Percentiles rank a stretch among this genome's conserved stretches.
phyloP scores from a whole-genome alignment of 2,888 invertebrate species.

The Drosophila mimica region DNA sequence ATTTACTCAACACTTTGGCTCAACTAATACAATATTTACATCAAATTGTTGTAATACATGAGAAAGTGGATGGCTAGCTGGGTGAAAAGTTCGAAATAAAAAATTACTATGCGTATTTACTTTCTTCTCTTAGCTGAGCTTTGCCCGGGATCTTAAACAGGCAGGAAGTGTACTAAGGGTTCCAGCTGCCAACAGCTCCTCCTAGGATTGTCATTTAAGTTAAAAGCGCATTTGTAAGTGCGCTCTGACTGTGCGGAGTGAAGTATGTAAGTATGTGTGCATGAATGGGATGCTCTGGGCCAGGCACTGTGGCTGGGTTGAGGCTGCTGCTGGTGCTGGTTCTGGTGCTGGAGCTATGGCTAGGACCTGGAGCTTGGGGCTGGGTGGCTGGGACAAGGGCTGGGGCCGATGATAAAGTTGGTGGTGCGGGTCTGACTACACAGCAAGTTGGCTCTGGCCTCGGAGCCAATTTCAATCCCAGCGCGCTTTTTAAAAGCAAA shows the following conservation, averaged over 20 bases:
- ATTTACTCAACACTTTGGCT: conserved; percentile 78
- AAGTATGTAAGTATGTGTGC: conserved; percentile 10
- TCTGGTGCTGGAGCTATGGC: neutral
- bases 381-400: neutral
- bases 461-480: conserved; percentile 61
- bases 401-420: neutral
- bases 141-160: conserved; percentile 18
- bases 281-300: conserved; percentile 14
- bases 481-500: conserved; percentile 71
- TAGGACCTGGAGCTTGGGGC: neutral
- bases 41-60: conserved; percentile 68
- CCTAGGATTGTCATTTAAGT: conserved; percentile 72
- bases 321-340: neutral
- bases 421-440: conserved; percentile 5
- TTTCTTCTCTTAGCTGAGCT: conserved; percentile 38
- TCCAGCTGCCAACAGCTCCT: conserved; percentile 17
- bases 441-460: conserved; percentile 33
- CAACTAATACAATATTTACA: conserved; percentile 79
- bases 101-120: conserved; percentile 70
- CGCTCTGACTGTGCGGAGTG: conserved; percentile 31
- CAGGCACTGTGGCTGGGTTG: conserved; percentile 28
- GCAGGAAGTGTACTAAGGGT: conserved; percentile 25
- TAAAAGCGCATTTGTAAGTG: conserved; percentile 77
- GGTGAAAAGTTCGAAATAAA: conserved; percentile 46
- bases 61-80: neutral